Conservation (phyloP, 2,888 invertebrate genomes). For the Unio delphinus region DNA sequence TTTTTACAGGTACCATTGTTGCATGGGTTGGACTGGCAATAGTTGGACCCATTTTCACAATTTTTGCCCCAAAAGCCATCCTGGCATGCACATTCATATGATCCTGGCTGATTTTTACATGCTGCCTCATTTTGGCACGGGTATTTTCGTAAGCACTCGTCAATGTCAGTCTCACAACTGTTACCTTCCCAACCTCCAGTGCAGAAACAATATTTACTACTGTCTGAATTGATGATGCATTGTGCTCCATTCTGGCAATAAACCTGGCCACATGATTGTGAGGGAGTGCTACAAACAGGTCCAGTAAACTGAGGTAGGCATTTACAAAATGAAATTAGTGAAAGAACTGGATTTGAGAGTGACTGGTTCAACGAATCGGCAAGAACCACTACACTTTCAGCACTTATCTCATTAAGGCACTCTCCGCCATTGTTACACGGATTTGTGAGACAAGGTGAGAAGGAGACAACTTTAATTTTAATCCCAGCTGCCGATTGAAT, state of each 20-base stretch:
- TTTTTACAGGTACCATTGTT: slow-evolving; percentile 53
- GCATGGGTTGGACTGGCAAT: slow-evolving; percentile 58
- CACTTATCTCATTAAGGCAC: slow-evolving; percentile 61
- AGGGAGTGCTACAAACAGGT: slow-evolving; percentile 49
- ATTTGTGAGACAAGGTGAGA: slow-evolving; percentile 74
- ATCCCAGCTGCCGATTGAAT: slow-evolving; percentile 44
- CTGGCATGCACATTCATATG: slow-evolving; percentile 26
- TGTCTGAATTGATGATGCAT: slow-evolving; percentile 74
- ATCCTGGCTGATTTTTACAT: slow-evolving; percentile 27
- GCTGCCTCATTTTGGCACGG: slow-evolving; percentile 24
- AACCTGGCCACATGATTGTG: slow-evolving; percentile 81
- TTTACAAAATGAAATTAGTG: slow-evolving; percentile 85
- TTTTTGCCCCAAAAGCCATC: slow-evolving; percentile 22
- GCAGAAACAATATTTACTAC: slow-evolving; percentile 56
- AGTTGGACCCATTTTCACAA: slow-evolving; percentile 35
- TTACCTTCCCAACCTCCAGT: slow-evolving; percentile 55
- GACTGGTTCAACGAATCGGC: slow-evolving; percentile 86
- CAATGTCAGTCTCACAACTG: slow-evolving; percentile 48
- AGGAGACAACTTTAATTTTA: slow-evolving; percentile 42
- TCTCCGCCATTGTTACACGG: slow-evolving; percentile 74
- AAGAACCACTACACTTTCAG: slow-evolving; percentile 66
- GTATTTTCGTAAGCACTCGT: slow-evolving; percentile 19
- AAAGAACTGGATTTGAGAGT: slow-evolving; percentile 85
- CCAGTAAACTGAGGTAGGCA: slow-evolving; percentile 94
- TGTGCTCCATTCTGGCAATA: slow-evolving; percentile 89